Conservation (phyloP, 2,888 invertebrate species). For the Quadriops clusia region DNA sequence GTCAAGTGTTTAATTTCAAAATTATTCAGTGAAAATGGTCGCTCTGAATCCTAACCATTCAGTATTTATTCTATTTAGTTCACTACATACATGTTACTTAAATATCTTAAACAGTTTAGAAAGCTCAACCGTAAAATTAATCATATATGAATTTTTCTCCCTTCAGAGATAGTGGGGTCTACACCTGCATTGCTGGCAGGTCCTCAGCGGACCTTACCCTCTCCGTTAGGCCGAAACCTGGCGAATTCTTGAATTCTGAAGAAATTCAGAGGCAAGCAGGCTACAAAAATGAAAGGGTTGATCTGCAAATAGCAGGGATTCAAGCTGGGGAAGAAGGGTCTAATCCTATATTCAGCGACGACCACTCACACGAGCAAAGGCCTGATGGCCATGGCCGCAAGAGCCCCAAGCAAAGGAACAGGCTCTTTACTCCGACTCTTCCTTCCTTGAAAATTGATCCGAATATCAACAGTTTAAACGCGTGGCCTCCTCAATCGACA, state of each 20-base stretch:
- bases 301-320: constrained; percentile 25
- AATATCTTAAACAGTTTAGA: too few species aligned
- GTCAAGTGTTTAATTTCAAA: too few species aligned
- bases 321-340: constrained; percentile 33
- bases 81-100: too few species aligned
- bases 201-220: constrained; percentile 71
- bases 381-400: constrained; percentile 37
- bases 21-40: too few species aligned
- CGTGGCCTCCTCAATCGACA: constrained; percentile 25
- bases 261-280: constrained; percentile 44
- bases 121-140: too few species aligned
- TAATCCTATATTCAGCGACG: constrained; percentile 39
- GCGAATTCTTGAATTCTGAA: constrained; percentile 66
- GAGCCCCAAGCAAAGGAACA: constrained; percentile 25
- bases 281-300: constrained; percentile 26
- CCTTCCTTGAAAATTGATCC: constrained; percentile 24
- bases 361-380: constrained; percentile 54
- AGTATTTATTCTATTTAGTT: too few species aligned
- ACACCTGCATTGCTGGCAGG: constrained; percentile 75
- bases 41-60: too few species aligned
- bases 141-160: too few species aligned
- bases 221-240: constrained; percentile 68
- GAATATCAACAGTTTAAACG: constrained; percentile 26
- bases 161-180: constrained; percentile 75
- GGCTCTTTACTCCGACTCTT: constrained; percentile 29